Percentiles rank a stretch among this genome's conserved stretches.
These are phyloP conservation scores for Rhagologus leucostigma DNA, from an alignment of 2,113 vertebrate species.

Conservation along the genomic window DNA sequence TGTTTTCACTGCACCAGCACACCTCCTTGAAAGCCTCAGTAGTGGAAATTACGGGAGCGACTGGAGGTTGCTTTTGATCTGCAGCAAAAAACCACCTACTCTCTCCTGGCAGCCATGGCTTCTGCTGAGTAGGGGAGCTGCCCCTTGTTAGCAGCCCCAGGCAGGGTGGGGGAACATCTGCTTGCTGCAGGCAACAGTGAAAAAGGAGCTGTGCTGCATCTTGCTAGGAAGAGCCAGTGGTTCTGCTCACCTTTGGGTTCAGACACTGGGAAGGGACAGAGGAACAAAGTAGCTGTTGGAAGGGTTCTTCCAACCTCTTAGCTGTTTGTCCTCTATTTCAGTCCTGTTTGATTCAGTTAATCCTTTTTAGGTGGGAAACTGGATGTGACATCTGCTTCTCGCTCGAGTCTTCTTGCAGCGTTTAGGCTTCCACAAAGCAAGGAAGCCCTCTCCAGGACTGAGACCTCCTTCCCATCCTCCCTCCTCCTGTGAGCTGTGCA, in stretches of 20 bases:
- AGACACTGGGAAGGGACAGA: background rate
- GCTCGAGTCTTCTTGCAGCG: fast-evolving
- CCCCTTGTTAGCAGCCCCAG: background rate
- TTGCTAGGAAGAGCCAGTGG: background rate
- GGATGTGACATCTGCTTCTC: background rate
- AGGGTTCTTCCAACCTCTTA: background rate
- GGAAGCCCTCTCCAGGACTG: fast-evolving
- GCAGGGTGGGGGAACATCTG: background rate
- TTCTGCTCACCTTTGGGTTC: background rate
- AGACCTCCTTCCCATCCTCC: background rate
- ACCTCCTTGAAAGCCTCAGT: background rate
- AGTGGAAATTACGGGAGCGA: background rate
- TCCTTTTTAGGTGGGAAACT: background rate
- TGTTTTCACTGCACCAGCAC: background rate
- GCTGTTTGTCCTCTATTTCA: background rate
- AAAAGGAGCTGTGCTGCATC: background rate
- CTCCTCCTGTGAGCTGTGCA: background rate
- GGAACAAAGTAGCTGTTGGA: background rate
- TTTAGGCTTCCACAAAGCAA: background rate
- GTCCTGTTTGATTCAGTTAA: background rate
- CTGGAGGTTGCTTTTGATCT: background rate
- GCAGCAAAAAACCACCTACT: background rate
- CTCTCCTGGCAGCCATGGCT: background rate
- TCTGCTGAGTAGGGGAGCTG: background rate
- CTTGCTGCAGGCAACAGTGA: background rate